Evolutionary conservation across 2,113 vertebrate species (phyloP).

Genomic region (Balaeniceps rex): DNA sequence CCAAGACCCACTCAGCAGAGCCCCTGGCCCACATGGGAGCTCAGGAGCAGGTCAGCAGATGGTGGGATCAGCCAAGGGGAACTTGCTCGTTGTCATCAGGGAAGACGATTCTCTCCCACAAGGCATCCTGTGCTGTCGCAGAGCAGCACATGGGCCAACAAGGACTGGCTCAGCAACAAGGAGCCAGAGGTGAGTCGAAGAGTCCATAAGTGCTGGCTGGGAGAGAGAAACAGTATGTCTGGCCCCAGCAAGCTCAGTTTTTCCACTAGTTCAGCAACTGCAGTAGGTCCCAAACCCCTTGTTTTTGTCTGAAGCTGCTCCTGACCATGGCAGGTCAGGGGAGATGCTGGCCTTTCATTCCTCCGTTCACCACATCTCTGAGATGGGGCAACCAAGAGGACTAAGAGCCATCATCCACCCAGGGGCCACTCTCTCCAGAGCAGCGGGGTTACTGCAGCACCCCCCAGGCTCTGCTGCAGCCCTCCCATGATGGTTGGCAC

Average conservation of each 20-base stretch:
- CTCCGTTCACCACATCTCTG: not conserved
- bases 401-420: not conserved
- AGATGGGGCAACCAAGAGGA: not conserved
- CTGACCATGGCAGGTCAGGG: not conserved
- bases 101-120: not conserved
- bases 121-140: not conserved
- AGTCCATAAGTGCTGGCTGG: not conserved
- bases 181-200: not conserved
- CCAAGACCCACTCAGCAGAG: not conserved
- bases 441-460: not conserved
- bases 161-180: not conserved
- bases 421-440: not conserved
- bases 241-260: not conserved
- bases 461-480: not conserved
- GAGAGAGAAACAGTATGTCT: not conserved
- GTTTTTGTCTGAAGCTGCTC: not conserved
- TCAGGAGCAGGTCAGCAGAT: not conserved
- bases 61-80: not conserved
- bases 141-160: accelerated
- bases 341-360: not conserved
- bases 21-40: accelerated
- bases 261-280: not conserved
- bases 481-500: not conserved
- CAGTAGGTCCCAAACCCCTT: not conserved
- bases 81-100: not conserved